These are phyloP conservation scores for Andrena bicolor DNA, from an alignment of 2,888 invertebrate species.

Conservation along the genomic window DNA sequence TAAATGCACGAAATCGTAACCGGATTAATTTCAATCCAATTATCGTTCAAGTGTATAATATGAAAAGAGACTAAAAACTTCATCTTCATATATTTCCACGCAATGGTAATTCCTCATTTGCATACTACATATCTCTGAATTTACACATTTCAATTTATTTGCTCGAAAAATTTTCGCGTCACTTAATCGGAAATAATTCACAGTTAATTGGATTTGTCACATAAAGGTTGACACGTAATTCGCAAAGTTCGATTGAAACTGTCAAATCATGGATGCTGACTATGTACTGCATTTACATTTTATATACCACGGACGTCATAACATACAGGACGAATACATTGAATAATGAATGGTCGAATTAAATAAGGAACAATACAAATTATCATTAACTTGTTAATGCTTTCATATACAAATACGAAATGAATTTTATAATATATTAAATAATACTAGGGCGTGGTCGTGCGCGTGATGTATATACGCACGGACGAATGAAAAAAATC, in stretches of 20 bases:
- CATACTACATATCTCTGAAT: neutral
- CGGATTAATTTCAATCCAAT: neutral
- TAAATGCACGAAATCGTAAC: no score
- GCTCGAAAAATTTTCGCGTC: neutral
- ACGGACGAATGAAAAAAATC: slow-evolving; percentile 11
- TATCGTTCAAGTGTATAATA: no score
- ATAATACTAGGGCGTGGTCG: slow-evolving; percentile 33
- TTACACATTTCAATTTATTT: slow-evolving; percentile 6
- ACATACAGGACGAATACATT: slow-evolving; percentile 55
- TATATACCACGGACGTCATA: slow-evolving; percentile 64
- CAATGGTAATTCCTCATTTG: neutral
- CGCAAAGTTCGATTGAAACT: slow-evolving; percentile 35
- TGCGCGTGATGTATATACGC: neutral
- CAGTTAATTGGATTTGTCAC: slow-evolving; percentile 5
- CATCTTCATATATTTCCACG: neutral
- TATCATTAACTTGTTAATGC: slow-evolving; percentile 30
- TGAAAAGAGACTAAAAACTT: no score
- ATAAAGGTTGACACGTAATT: slow-evolving; percentile 42
- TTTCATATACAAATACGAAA: slow-evolving; percentile 37
- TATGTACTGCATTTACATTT: slow-evolving; percentile 59
- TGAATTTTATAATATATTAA: slow-evolving; percentile 33
- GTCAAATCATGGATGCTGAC: slow-evolving; percentile 29
- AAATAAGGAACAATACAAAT: slow-evolving; percentile 46
- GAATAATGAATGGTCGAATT: slow-evolving; percentile 40
- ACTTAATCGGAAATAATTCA: slow-evolving; percentile 14